Base-by-base conservation (phyloP, 2,797 vertebrate species). In the Apogon hyalosoma region DNA sequence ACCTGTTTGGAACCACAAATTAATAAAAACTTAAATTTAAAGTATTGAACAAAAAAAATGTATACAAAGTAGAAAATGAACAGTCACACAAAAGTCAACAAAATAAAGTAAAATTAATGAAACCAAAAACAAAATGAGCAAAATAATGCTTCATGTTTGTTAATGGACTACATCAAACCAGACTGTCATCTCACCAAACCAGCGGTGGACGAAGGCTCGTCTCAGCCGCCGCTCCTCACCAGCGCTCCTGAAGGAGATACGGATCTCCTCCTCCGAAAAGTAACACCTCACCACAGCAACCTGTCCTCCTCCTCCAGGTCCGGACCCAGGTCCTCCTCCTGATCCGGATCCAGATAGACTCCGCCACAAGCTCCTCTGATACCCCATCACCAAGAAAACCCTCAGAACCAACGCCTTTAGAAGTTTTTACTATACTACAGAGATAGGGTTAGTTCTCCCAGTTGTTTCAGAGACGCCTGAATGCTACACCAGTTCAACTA, bases 331-430 rank as follows among this genome's bases (percentile, higher is more conserved):
- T 14, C 63, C 38, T 42, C 54, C 46, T 47, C 63, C 62, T 14
- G 38, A 1, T 47, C 46, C 46, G 11, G 16, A 16, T 13, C 46
- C 46, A 1, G 50, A 7, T 42, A 69, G 53, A 10, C 59, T 69
- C 19, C 57, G 21, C 83, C 83, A 79, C 48, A 71, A 1, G 18
- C 36, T 64, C 79, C 69, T 82, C 75, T 76, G 82, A 45, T 79
- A 79, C 2, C 82, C 82, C 85, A 87, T 87, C 61, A 4, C 7
- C 52, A 21, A 67, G 3, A 1, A 18, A 8, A 28, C 46, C 48
- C 4, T 3, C 19, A 15, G 18, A 12, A 4, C 24, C 6, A 28
- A 28, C 24, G 6, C 24, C 6, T 28, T 5, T 28, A 28, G 5
- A 28, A 28, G 24, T 28, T 28, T 28, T 28, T 28, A 28, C 24